Conservation (phyloP, 2,888 invertebrate species). For the Boloria euphrosyne region DNA sequence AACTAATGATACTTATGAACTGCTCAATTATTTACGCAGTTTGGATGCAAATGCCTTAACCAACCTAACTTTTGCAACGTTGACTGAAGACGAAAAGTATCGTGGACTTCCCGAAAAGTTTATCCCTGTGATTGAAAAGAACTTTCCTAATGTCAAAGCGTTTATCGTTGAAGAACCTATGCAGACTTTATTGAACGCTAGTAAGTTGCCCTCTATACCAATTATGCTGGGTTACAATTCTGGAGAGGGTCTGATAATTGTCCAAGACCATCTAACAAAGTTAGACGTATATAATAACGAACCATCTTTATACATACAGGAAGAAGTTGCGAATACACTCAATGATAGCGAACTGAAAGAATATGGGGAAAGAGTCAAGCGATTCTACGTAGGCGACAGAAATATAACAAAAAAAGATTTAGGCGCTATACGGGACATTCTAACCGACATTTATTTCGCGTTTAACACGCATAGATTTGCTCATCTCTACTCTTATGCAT, state of each 20-base stretch:
- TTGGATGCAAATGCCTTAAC: conserved; percentile 53
- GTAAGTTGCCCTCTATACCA: conserved; percentile 54
- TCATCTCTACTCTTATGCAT: conserved; percentile 47
- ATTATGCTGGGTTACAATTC: conserved; percentile 60
- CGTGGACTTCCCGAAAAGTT: conserved; percentile 59
- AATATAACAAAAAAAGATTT: conserved; percentile 47
- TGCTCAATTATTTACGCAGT: conserved; percentile 52
- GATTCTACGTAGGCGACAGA: conserved; percentile 53
- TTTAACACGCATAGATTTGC: conserved; percentile 57
- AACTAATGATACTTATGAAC: conserved; percentile 51
- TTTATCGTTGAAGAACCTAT: conserved; percentile 56
- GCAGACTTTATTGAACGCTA: conserved; percentile 47
- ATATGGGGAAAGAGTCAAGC: conserved; percentile 54
- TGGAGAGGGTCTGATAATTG: conserved; percentile 56
- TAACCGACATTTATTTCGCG: conserved; percentile 54
- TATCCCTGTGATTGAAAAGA: conserved; percentile 59
- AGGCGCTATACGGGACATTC: conserved; percentile 48
- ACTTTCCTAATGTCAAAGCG: conserved; percentile 50
- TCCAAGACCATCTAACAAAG: conserved; percentile 49
- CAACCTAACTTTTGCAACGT: conserved; percentile 49
- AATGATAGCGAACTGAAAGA: conserved; percentile 46
- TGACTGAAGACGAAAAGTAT: conserved; percentile 54
- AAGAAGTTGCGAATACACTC: conserved; percentile 51
- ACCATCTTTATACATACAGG: conserved; percentile 54
- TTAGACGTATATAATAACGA: conserved; percentile 48